Percentiles rank a stretch among this genome's conserved stretches.
These are phyloP conservation scores for Lontra canadensis DNA, from an alignment of 2,113 vertebrate species.

Conservation along the genomic window DNA sequence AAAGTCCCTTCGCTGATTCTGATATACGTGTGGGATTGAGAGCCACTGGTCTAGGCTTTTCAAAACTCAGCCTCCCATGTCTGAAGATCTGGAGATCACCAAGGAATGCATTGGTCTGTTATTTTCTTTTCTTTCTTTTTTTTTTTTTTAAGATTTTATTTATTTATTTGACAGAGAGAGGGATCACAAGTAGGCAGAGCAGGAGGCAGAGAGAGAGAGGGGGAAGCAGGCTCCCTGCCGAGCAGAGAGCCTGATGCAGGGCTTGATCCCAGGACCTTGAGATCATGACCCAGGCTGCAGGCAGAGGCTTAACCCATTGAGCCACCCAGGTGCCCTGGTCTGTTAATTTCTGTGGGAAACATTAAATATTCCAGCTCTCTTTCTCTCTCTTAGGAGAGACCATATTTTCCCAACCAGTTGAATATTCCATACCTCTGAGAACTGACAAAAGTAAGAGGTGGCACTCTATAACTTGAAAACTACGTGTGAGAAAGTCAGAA, in stretches of 20 bases:
- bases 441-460: neutral
- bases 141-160: no score
- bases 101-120: neutral
- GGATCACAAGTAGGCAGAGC: no score
- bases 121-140: neutral
- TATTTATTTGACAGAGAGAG: no score
- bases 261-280: no score
- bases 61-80: neutral
- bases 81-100: neutral
- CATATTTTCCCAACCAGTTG: neutral
- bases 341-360: slow-evolving; percentile 25
- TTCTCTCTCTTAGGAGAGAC: neutral
- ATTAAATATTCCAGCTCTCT: neutral
- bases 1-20: neutral
- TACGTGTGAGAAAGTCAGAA: neutral
- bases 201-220: no score
- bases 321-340: neutral
- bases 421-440: neutral
- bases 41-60: neutral
- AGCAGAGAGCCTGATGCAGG: no score
- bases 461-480: neutral
- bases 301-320: no score
- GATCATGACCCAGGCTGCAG: no score
- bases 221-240: no score
- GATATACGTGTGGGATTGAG: neutral